These are phyloP conservation scores for Mesocentrotus franciscanus DNA, from an alignment of 53 echinoderm and acorn worm genomes.

Conservation along the genomic window DNA sequence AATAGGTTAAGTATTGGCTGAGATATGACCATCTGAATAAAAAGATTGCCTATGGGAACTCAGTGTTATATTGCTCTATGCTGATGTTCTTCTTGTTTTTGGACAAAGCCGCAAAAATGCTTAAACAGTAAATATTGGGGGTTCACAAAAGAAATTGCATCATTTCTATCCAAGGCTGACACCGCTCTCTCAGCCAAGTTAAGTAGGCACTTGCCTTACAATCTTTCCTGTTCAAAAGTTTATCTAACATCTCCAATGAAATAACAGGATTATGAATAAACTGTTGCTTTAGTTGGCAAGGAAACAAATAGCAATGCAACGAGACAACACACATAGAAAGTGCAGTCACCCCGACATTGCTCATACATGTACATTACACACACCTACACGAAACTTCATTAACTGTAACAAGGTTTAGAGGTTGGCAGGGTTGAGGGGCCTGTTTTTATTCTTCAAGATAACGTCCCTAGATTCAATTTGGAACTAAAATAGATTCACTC, in stretches of 20 bases:
- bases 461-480: not conserved
- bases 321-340: not conserved
- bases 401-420: not conserved
- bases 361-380: not conserved
- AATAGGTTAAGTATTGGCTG: too few relatives aligned
- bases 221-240: not conserved
- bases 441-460: constrained; percentile 44
- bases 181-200: not conserved
- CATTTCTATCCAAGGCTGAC: not conserved
- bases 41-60: too few relatives aligned
- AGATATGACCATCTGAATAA: too few relatives aligned
- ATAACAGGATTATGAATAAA: not conserved
- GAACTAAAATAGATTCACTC: constrained; percentile 35
- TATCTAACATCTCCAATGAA: constrained; percentile 6
- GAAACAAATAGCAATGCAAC: not conserved
- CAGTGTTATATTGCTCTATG: too few relatives aligned
- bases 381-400: constrained; percentile 36
- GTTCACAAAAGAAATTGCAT: not conserved
- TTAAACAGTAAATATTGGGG: not conserved
- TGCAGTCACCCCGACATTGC: not conserved
- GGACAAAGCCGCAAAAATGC: not conserved
- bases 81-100: too few relatives aligned
- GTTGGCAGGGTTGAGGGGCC: not conserved
- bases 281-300: constrained; percentile 3
- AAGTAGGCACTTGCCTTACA: not conserved